A percentile compares a stretch with the other conserved stretches of the same genome.
phyloP scores from a whole-genome alignment of 2,113 vertebrate genomes.

The Opisthocomus hoazin region DNA sequence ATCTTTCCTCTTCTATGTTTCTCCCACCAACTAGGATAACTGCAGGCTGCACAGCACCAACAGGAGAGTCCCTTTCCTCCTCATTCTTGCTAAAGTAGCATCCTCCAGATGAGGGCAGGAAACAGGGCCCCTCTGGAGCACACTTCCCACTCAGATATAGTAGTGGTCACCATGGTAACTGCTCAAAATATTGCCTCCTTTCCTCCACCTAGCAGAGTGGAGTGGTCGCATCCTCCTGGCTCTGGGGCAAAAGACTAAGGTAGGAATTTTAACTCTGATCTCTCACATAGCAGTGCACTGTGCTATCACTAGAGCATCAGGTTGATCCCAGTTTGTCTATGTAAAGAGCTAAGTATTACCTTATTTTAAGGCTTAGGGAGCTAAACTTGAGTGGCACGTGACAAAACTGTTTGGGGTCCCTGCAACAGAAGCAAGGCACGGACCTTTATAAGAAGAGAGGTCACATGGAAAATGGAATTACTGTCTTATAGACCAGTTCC shows the following conservation, averaged over 20 bases:
- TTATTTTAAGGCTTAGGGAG: neutral
- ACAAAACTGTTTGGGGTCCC: neutral
- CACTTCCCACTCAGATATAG: constrained; percentile 46
- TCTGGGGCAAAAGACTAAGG: constrained; percentile 54
- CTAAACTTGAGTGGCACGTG: neutral
- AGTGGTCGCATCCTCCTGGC: constrained; percentile 41
- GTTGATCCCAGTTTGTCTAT: neutral
- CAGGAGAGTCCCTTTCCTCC: constrained; percentile 37
- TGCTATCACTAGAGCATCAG: neutral
- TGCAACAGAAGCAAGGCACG: neutral
- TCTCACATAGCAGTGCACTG: constrained; percentile 20
- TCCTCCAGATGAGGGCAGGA: constrained; percentile 40
- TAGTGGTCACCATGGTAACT: constrained; percentile 48
- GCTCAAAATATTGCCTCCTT: constrained; percentile 56
- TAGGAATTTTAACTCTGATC: constrained; percentile 46
- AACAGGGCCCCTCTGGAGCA: constrained; percentile 46
- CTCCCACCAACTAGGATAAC: constrained; percentile 31
- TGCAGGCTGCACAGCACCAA: constrained; percentile 44
- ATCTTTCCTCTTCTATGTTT: constrained; percentile 50
- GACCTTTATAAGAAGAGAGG: neutral
- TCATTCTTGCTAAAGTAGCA: constrained; percentile 47
- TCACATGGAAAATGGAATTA: neutral
- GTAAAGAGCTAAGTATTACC: neutral
- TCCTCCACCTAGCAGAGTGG: constrained; percentile 58
- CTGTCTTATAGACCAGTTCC: neutral